Evolutionary conservation across 2,888 invertebrate species (phyloP).

Genomic region (Anthrax anthrax): DNA sequence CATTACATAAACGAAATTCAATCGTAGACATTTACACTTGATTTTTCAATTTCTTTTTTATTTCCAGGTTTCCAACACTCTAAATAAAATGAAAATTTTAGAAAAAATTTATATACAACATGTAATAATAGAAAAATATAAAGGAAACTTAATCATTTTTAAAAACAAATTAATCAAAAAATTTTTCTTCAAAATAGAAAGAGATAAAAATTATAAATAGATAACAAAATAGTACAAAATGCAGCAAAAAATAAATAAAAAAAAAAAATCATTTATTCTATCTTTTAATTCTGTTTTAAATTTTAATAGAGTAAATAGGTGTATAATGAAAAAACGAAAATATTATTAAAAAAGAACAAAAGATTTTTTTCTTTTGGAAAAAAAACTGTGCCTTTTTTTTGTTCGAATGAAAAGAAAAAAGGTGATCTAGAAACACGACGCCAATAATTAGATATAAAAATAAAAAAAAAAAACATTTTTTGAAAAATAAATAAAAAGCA

Average conservation of each 20-base stretch:
- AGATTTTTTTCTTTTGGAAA: too few relatives aligned
- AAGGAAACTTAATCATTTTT: too few relatives aligned
- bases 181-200: background rate
- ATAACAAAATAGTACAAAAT: background rate
- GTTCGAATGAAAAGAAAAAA: background rate
- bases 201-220: background rate
- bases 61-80: conserved; percentile 13
- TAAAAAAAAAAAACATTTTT: background rate
- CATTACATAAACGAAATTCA: too few relatives aligned
- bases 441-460: conserved; percentile 2
- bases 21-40: too few relatives aligned
- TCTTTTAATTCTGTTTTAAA: too few relatives aligned
- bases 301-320: too few relatives aligned
- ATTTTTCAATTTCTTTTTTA: conserved; percentile 13
- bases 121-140: too few relatives aligned
- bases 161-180: background rate
- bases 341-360: too few relatives aligned
- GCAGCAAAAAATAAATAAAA: background rate
- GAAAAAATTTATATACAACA: too few relatives aligned
- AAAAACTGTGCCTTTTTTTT: conserved; percentile 5
- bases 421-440: conserved; percentile 1
- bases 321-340: too few relatives aligned
- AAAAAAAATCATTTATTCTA: conserved; percentile 1
- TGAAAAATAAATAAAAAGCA: background rate
- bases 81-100: conserved; percentile 5